phyloP scores from a whole-genome alignment of 2,113 vertebrate genomes.

The Condylura cristata region DNA sequence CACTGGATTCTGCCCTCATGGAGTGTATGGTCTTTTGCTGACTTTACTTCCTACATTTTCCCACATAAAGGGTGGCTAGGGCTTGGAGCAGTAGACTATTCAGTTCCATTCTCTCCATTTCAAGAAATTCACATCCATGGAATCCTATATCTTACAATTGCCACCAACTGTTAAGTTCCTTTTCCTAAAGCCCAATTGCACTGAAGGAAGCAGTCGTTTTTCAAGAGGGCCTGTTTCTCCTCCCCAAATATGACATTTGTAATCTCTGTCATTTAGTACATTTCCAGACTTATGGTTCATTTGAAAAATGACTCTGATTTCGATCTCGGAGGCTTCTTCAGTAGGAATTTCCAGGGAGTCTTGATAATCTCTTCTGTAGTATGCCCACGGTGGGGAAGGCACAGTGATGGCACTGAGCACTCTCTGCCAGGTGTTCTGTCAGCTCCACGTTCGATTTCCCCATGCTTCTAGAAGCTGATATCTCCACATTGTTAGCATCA shows the following conservation, averaged over 20 bases:
- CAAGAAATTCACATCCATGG: conserved; percentile 23
- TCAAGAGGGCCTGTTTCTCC: background rate
- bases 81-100: background rate
- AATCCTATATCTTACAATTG: conserved; percentile 1
- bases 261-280: conserved; percentile 16
- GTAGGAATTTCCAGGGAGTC: conserved; percentile 30
- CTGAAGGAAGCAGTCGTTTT: conserved; percentile 37
- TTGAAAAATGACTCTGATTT: conserved; percentile 58
- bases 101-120: conserved; percentile 1
- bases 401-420: conserved; percentile 38
- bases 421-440: conserved; percentile 73
- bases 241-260: background rate
- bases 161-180: background rate
- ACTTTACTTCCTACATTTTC: conserved; percentile 19
- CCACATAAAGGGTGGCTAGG: background rate
- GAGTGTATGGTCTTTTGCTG: conserved; percentile 42
- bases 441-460: conserved; percentile 62
- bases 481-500: conserved; percentile 74
- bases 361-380: background rate
- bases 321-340: conserved; percentile 58
- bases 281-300: conserved; percentile 32
- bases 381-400: conserved; percentile 51
- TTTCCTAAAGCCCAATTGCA: background rate
- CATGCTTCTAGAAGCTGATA: conserved; percentile 73
- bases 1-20: background rate